Conservation (phyloP, 2,888 invertebrate species). For the Plusia festucae region DNA sequence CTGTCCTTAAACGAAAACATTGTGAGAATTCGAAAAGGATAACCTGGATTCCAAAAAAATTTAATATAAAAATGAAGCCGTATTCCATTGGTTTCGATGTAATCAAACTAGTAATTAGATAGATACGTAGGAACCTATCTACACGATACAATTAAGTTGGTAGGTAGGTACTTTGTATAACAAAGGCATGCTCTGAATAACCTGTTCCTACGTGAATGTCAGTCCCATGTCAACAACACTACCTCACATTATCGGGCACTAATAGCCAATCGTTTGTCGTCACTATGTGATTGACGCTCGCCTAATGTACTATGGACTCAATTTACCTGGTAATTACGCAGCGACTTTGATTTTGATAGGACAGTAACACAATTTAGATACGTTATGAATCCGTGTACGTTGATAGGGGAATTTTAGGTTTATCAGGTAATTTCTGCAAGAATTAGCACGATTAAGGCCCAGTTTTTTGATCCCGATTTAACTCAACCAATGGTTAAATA, state of each 20-base stretch:
- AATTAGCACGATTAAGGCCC: too few relatives aligned
- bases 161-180: not conserved
- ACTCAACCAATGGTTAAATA: too few relatives aligned
- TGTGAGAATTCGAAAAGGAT: too few relatives aligned
- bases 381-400: not conserved
- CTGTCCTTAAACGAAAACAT: too few relatives aligned
- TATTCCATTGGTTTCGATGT: too few relatives aligned
- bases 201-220: constrained; percentile 28
- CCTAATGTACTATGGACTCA: constrained; percentile 35
- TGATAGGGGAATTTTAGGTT: not conserved
- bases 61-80: too few relatives aligned
- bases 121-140: too few relatives aligned
- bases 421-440: too few relatives aligned
- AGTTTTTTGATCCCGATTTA: too few relatives aligned
- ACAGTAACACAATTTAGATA: not conserved
- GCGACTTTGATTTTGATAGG: not conserved
- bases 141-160: constrained; percentile 7
- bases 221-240: constrained; percentile 35
- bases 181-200: constrained; percentile 25
- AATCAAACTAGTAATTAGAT: not conserved
- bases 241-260: constrained; percentile 28
- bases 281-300: constrained; percentile 43
- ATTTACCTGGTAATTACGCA: constrained; percentile 37
- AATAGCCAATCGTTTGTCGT: constrained; percentile 48
- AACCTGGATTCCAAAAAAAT: too few relatives aligned